Base-by-base conservation (phyloP, 2,888 invertebrate genomes). In the Argynnis bischoffii region DNA sequence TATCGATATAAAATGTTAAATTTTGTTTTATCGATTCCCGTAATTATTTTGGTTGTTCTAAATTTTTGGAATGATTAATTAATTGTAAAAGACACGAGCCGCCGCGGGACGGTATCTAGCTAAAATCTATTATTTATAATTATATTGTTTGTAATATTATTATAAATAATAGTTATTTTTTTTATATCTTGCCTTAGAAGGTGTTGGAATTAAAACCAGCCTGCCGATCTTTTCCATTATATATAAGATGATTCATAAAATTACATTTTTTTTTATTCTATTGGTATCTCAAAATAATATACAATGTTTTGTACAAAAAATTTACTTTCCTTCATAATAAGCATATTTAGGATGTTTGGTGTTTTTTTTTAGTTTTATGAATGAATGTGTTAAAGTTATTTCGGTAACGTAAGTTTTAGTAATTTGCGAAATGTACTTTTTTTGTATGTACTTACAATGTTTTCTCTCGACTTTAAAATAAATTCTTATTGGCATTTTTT, bases 361-460 rank as follows among this genome's bases (percentile, higher is more conserved):
- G 8, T 8, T 41, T 74, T 78, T 76, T 75, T 59, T 69, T 57
- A 63, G 59, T 31, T 61, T 71, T 21, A 70, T 75, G 76, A 73
- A 72, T 57, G 69, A 73, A 74, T 73, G 76, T 73, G 72, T 73
- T 69, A 66, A 69, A 74, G 72, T 77, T 77, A 77, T 74, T 74
- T 76, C 69, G 74, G 74, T 71, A 75, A 75, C 74, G 73, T 68
- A 70, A 83, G 26, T 48, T 59, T 48, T 48, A 59, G 35, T 53
- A 61, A 61, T 51, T 84, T 82, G 79, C 72, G 78, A 78, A 75
- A 76, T 84, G 79, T 84, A 83, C 77, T 84, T 86, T 64, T 5
- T 83, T 86, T 83, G 80, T 84, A 85, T 85, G 85, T 90, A 91
- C 88, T 90, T 90, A 90, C 81, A 79, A 82, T 83, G 83, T 87